phyloP scores from a whole-genome alignment of 2,113 vertebrate species.

The Castor canadensis region DNA sequence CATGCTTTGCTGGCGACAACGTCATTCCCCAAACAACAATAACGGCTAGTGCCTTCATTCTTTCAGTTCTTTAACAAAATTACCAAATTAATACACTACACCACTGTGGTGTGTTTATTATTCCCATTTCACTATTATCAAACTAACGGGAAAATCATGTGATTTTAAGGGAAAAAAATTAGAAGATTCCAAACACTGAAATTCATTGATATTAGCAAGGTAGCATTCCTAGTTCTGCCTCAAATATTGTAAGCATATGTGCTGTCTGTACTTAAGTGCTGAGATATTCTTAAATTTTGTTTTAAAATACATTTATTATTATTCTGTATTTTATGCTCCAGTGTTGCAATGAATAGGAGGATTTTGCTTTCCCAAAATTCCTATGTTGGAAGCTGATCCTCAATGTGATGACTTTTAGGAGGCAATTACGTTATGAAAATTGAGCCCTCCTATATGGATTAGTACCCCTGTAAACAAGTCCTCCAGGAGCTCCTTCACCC shows the following conservation, averaged over 20 bases:
- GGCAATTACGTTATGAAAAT: background rate
- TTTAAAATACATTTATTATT: background rate
- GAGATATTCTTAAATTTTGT: background rate
- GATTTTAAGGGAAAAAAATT: slow-evolving; percentile 19
- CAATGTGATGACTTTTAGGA: background rate
- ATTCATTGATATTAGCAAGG: slow-evolving; percentile 1
- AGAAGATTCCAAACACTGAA: background rate
- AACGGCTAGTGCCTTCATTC: slow-evolving; percentile 46
- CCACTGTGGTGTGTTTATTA: slow-evolving; percentile 1
- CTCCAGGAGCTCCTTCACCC: too few species aligned
- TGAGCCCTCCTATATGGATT: rapidly evolving
- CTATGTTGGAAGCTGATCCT: background rate
- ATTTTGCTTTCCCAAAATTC: background rate
- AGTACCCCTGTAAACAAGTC: background rate
- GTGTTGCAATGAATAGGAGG: background rate
- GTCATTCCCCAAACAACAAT: slow-evolving; percentile 47
- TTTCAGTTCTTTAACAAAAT: slow-evolving; percentile 50
- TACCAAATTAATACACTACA: slow-evolving; percentile 57
- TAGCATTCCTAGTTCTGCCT: background rate
- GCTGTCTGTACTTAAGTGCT: background rate
- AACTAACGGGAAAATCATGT: slow-evolving; percentile 47
- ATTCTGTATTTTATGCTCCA: background rate
- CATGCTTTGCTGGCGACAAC: slow-evolving; percentile 48
- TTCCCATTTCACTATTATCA: slow-evolving; percentile 48
- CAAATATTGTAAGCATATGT: background rate